Conservation (phyloP, 23 tunicate genomes). For the Clavelina lepadiformis region DNA sequence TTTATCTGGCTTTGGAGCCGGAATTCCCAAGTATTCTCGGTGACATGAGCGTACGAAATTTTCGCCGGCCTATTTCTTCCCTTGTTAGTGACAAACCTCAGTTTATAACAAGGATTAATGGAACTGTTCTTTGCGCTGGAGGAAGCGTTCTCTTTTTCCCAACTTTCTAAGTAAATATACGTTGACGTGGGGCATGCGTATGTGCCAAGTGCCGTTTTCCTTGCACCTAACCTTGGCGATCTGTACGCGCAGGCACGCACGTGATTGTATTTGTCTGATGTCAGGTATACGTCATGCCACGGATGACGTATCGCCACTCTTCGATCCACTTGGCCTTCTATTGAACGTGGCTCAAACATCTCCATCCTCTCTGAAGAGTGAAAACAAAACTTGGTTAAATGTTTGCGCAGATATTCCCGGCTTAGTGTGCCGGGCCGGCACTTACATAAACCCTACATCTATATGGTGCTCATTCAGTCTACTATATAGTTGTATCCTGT, state of each 20-base stretch:
- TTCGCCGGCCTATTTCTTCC: neutral
- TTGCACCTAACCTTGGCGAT: no score
- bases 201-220: slow-evolving; percentile 4
- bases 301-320: slow-evolving; percentile 46
- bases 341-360: slow-evolving; percentile 12
- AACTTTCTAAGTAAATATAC: slow-evolving; percentile 27
- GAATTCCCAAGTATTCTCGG: slow-evolving; percentile 31
- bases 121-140: neutral
- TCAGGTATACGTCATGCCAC: slow-evolving; percentile 56
- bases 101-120: neutral
- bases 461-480: no score
- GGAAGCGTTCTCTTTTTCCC: neutral
- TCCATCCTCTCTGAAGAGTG: slow-evolving; percentile 35
- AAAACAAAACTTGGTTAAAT: neutral
- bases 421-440: no score
- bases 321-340: slow-evolving; percentile 1
- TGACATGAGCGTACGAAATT: slow-evolving; percentile 29
- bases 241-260: slow-evolving; percentile 20
- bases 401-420: no score
- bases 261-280: slow-evolving; percentile 17
- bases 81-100: neutral
- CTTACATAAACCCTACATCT: no score
- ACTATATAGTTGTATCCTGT: no score
- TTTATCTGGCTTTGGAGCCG: slow-evolving; percentile 2
- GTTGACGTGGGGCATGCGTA: slow-evolving; percentile 15